These are phyloP conservation scores for Cirrhinus molitorella DNA, from an alignment of 2,797 vertebrate species.

Conservation along the genomic window DNA sequence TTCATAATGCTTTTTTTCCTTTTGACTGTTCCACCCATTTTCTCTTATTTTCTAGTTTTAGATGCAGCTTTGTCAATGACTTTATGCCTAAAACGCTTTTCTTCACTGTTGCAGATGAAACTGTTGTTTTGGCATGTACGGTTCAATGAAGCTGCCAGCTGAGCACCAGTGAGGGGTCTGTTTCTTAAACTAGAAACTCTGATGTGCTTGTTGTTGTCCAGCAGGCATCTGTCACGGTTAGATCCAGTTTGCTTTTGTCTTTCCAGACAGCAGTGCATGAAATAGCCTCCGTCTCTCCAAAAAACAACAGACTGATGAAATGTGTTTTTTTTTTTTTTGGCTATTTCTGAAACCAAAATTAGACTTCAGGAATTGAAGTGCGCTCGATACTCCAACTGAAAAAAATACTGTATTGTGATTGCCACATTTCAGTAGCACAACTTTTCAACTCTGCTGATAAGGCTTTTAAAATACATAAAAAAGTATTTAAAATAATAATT, in stretches of 20 bases:
- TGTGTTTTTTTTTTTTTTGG: neutral
- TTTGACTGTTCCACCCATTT: neutral
- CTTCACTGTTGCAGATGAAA: neutral
- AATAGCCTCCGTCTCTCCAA: neutral
- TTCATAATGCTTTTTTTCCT: neutral
- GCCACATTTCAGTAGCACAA: neutral
- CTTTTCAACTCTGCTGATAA: neutral
- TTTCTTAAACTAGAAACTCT: conserved; percentile 7
- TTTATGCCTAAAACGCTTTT: neutral
- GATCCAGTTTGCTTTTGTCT: neutral
- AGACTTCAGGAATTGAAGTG: neutral
- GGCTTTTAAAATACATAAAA: neutral
- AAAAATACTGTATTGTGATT: neutral
- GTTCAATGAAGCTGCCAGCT: conserved; percentile 15
- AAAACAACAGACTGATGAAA: conserved; percentile 1
- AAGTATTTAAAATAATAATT: neutral
- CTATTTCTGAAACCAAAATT: neutral
- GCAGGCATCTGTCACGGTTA: conserved; percentile 19
- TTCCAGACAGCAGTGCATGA: conserved; percentile 21
- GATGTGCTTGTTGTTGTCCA: conserved; percentile 9
- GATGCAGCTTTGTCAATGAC: neutral
- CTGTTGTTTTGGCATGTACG: conserved; percentile 8
- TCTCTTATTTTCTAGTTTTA: neutral
- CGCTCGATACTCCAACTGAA: neutral
- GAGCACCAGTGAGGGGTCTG: neutral